Percentiles rank a stretch among this genome's conserved stretches.
phyloP scores from a whole-genome alignment of 2,113 vertebrate species.

The Tor tambroides region DNA sequence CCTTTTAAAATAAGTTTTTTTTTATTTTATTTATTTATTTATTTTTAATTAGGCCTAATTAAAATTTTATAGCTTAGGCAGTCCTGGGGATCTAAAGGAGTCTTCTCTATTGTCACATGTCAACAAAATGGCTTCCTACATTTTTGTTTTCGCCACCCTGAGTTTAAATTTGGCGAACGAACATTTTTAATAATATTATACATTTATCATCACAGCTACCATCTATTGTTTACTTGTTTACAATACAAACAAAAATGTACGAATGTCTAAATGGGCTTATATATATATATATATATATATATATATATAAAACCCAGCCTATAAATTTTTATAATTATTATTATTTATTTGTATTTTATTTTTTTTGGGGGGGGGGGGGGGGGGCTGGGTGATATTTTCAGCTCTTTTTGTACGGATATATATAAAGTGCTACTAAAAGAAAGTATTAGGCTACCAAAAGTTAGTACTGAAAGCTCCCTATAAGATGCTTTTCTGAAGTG shows the following conservation, averaged over 20 bases:
- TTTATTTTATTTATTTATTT: not conserved
- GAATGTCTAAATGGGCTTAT: no score
- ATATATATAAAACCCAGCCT: no score
- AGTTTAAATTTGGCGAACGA: not conserved
- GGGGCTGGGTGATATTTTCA: no score
- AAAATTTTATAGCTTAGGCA: no score
- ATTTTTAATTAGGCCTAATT: no score
- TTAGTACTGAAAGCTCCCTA: not conserved
- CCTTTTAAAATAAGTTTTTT: not conserved
- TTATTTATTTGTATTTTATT: no score
- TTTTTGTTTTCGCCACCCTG: not conserved
- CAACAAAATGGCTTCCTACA: constrained; percentile 11
- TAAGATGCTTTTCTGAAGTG: not conserved
- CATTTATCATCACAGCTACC: no score
- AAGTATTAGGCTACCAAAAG: not conserved
- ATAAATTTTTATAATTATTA: no score
- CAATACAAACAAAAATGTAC: no score
- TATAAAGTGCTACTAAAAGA: not conserved
- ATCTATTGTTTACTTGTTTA: no score
- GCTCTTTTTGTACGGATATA: not conserved
- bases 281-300: no score
- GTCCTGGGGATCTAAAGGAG: not conserved
- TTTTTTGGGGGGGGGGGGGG: no score
- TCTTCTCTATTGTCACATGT: not conserved
- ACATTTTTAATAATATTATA: not conserved